phyloP scores from a whole-genome alignment of 2,888 invertebrate species.

The Ellobium chinense region DNA sequence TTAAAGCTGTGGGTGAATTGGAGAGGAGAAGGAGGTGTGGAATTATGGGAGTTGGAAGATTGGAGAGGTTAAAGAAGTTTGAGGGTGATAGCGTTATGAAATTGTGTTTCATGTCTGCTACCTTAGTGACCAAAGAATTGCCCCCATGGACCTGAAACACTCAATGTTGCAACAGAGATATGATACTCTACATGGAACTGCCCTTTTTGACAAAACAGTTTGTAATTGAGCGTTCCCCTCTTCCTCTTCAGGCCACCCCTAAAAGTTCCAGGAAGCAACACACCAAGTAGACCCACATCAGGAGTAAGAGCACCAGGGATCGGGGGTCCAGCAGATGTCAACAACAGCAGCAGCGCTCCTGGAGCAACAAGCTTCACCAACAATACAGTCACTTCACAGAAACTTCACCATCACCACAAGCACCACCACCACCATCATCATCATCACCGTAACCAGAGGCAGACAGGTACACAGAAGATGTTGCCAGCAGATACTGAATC shows the following conservation, averaged over 20 bases:
- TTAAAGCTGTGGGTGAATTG: too few species aligned
- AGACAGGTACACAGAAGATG: not conserved
- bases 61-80: too few species aligned
- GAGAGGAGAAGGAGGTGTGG: too few species aligned
- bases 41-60: too few species aligned
- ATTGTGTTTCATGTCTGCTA: too few species aligned
- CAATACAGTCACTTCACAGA: not conserved
- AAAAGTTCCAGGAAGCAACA: constrained; percentile 13
- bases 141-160: too few species aligned
- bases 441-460: not conserved
- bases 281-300: constrained; percentile 8
- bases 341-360: not conserved
- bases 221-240: too few species aligned
- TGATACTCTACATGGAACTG: too few species aligned
- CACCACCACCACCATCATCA: not conserved
- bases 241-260: constrained; percentile 5
- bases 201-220: too few species aligned
- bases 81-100: too few species aligned
- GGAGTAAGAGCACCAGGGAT: not conserved
- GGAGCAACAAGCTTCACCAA: not conserved
- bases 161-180: too few species aligned
- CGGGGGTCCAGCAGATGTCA: not conserved
- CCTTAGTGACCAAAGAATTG: too few species aligned
- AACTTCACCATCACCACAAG: not conserved
- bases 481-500: not conserved